Base-by-base conservation (phyloP, 2,888 invertebrate species). In the Tethea ocularis region DNA sequence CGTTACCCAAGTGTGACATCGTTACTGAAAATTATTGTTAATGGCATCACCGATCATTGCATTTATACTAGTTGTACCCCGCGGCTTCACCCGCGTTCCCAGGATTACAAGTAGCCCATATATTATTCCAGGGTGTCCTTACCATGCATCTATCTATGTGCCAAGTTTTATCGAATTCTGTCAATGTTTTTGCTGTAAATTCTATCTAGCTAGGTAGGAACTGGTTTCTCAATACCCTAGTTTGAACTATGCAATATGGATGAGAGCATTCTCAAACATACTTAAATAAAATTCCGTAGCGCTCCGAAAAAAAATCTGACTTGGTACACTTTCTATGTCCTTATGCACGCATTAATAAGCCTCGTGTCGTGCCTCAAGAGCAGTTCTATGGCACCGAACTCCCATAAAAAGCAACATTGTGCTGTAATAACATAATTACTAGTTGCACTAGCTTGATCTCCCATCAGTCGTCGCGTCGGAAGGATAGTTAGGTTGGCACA, bases 401-500 rank as follows among this genome's bases (percentile, higher is more conserved):
- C 36, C 36, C 13, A 11, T 15, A 38, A 38, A 41, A 2, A 3
- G 17, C 41, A 46, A 20, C 41, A 46, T 8, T 46, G 41, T 46
- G 41, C 8, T 46, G 41, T 46, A 46, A 46, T 46, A 17, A 46
- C 41, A 46, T 46, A 46, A 46, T 46, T 46, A 13, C 20, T 46
- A 20, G 41, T 17, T 46, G 17, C 20, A 46, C 5, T 6, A 41
- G n/a, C 38, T 41, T 17, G 38, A 41, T 41, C 38, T 15, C 4
- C 38, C n/a, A 41, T 41, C 38, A 41, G 38, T 41, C 13, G 17
- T 8, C 8, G 41, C 41, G 20, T 20, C 41, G 20, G 41, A 46
- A 54, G 51, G 61, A 23, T 52, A 61, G 56, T 56, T 53, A 60
- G 52, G 29, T 17, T 33, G 56, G 59, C 46, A 60, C 56, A 29